phyloP scores from a whole-genome alignment of 1,140 invertebrate species.

The Halictus rubicundus region DNA sequence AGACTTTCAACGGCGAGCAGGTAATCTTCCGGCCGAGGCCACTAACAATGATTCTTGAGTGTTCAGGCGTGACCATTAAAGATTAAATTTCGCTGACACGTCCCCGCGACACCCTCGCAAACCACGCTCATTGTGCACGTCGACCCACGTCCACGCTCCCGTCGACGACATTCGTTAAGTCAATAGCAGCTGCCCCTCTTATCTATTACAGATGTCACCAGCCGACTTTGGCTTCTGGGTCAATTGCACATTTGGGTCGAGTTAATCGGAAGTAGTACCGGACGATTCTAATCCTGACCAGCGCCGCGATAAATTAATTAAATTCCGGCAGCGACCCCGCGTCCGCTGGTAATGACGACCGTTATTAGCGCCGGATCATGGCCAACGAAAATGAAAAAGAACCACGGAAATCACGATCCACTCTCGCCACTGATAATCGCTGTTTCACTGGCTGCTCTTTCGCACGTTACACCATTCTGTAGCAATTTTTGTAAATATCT shows the following conservation, averaged over 20 bases:
- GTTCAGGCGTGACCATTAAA: slow-evolving; percentile 13
- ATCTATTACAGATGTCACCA: slow-evolving; percentile 61
- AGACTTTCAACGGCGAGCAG: too few species aligned
- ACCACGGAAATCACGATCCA: too few species aligned
- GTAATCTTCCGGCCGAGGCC: too few species aligned
- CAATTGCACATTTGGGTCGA: slow-evolving; percentile 60
- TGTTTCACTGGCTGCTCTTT: too few species aligned
- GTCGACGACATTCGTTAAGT: slow-evolving; percentile 52
- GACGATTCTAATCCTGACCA: slow-evolving; percentile 26
- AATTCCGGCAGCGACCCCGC: background rate
- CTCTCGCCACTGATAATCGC: too few species aligned
- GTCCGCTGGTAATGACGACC: background rate
- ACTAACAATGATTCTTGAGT: slow-evolving; percentile 8
- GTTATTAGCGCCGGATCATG: background rate
- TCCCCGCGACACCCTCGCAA: background rate
- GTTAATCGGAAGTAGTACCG: slow-evolving; percentile 47
- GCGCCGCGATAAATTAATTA: slow-evolving; percentile 51
- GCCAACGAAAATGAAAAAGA: background rate
- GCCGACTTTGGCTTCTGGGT: slow-evolving; percentile 60
- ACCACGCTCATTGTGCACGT: slow-evolving; percentile 11
- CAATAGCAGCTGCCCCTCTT: slow-evolving; percentile 62
- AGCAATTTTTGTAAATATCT: too few species aligned
- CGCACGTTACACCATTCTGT: too few species aligned
- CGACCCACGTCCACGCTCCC: background rate
- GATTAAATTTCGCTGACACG: slow-evolving; percentile 4